A percentile compares a stretch with the other conserved stretches of the same genome.
These are phyloP conservation scores for Tethya wilhelma DNA, from an alignment of 37 sponge, comb jelly and placozoan genomes.

Conservation along the genomic window DNA sequence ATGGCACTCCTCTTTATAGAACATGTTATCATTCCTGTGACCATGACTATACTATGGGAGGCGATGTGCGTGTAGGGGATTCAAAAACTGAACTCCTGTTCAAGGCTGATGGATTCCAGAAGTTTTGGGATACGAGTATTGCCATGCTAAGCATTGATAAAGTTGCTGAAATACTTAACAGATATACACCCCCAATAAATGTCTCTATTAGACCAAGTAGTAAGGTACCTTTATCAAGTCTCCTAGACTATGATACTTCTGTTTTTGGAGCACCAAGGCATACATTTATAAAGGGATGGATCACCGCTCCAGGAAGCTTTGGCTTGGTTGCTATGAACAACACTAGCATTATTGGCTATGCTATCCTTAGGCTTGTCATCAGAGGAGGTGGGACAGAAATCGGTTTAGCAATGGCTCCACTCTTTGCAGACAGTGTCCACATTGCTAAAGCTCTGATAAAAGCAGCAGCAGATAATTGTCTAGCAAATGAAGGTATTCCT, in stretches of 20 bases:
- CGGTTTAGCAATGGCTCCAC: constrained; percentile 12
- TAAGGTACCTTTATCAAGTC: not conserved
- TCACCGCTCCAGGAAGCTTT: constrained; percentile 3
- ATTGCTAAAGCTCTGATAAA: too few relatives aligned
- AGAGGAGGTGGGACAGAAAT: too few relatives aligned
- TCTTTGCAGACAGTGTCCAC: not conserved
- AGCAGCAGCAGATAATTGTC: constrained; percentile 3
- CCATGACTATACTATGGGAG: not conserved
- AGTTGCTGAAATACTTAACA: too few relatives aligned
- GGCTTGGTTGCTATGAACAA: not conserved
- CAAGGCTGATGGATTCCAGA: not conserved
- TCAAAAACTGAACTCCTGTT: not conserved
- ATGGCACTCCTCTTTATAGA: not conserved
- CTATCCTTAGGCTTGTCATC: not conserved
- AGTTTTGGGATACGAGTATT: constrained; percentile 1
- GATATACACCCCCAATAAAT: too few relatives aligned
- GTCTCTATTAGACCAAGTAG: too few relatives aligned
- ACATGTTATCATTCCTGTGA: not conserved
- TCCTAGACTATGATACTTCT: not conserved
- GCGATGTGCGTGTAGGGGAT: not conserved
- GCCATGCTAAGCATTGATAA: not conserved
- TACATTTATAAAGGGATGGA: not conserved
- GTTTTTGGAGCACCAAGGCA: not conserved
- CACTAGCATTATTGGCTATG: not conserved
- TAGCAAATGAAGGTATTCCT: not conserved